phyloP scores from a whole-genome alignment of 2,888 invertebrate species.

The Osmoderma eremita region DNA sequence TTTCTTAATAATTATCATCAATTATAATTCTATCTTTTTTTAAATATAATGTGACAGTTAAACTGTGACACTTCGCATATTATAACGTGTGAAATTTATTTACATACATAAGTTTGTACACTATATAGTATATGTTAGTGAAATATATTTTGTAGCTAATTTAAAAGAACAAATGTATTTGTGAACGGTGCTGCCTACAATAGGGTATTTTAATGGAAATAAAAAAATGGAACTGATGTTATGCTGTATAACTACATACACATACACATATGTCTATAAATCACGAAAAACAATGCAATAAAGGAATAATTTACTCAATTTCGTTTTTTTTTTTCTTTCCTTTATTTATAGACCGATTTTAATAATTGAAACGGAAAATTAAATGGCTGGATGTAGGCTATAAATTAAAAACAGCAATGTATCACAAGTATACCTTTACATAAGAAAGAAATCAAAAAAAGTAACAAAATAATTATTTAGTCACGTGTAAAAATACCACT shows the following conservation, averaged over 20 bases:
- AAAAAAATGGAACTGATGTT: constrained; percentile 2
- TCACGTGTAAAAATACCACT: too few relatives aligned
- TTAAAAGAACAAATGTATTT: constrained; percentile 4
- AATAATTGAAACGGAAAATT: too few relatives aligned
- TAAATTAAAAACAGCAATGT: too few relatives aligned
- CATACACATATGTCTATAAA: too few relatives aligned
- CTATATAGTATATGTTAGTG: neutral
- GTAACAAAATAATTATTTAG: too few relatives aligned
- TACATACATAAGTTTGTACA: neutral
- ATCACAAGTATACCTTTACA: too few relatives aligned
- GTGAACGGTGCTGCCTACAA: constrained; percentile 19
- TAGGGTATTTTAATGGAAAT: constrained; percentile 8
- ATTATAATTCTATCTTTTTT: constrained; percentile 1
- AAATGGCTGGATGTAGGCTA: too few relatives aligned
- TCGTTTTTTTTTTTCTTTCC: neutral
- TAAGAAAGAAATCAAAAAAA: too few relatives aligned
- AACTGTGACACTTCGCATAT: constrained; percentile 16
- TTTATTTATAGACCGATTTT: too few relatives aligned
- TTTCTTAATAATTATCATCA: neutral
- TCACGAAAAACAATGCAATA: constrained; percentile 21
- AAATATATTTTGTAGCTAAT: neutral
- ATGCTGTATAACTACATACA: neutral
- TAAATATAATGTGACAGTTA: constrained; percentile 10
- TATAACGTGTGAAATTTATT: constrained; percentile 12
- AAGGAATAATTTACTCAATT: constrained; percentile 14